A percentile compares a stretch with the other conserved stretches of the same genome.
Conservation (phyloP, 2,888 invertebrate genomes). For the Lagria hirta region DNA sequence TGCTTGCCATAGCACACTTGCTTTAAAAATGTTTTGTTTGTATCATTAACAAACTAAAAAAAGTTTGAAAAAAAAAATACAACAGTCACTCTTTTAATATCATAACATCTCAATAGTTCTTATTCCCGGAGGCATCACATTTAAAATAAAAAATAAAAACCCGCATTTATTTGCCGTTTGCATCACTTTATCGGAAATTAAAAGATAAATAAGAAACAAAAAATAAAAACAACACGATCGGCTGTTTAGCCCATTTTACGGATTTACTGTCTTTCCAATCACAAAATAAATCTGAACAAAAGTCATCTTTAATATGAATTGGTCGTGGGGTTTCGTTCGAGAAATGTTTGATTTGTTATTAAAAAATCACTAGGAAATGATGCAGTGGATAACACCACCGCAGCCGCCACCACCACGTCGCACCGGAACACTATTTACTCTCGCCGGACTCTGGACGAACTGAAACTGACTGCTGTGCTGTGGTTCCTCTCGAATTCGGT, state of each 20-base stretch:
- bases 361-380: too few relatives aligned
- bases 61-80: conserved; percentile 51
- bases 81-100: conserved; percentile 52
- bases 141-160: conserved; percentile 37
- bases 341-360: conserved; percentile 12
- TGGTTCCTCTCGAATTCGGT: conserved; percentile 47
- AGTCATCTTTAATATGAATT: not conserved
- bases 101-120: conserved; percentile 54
- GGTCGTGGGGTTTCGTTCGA: conserved; percentile 1
- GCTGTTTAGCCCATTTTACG: conserved; percentile 48
- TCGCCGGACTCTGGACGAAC: conserved; percentile 44
- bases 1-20: conserved; percentile 48
- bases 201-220: conserved; percentile 41
- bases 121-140: conserved; percentile 45
- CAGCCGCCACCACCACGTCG: conserved; percentile 15
- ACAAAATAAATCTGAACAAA: conserved; percentile 12
- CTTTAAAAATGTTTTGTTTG: conserved; percentile 15
- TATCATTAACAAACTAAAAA: conserved; percentile 38
- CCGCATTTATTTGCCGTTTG: conserved; percentile 29
- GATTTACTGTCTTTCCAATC: conserved; percentile 27
- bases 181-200: conserved; percentile 42
- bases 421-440: conserved; percentile 12
- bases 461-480: conserved; percentile 42
- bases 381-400: too few relatives aligned
- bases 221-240: conserved; percentile 38